Percentiles rank a stretch among this genome's conserved stretches.
Conservation (phyloP, 2,797 vertebrate species). For the Cetoscarus ocellatus region DNA sequence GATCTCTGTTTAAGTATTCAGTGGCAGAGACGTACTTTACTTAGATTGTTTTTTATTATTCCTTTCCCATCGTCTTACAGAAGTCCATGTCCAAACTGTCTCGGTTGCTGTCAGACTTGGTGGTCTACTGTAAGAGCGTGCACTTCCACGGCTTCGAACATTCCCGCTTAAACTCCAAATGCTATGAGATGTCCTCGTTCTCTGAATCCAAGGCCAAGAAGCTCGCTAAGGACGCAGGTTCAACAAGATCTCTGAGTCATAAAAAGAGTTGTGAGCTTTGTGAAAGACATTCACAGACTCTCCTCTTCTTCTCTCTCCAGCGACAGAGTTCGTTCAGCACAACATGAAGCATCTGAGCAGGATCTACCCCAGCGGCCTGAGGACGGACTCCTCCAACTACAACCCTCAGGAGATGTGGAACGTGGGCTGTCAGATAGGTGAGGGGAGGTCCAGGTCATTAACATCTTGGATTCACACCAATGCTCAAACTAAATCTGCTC, state of each 20-base stretch:
- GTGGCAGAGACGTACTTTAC: too few relatives aligned
- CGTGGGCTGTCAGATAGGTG: conserved; percentile 95
- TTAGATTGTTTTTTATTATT: neutral
- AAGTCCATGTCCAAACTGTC: conserved; percentile 88
- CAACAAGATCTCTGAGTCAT: neutral
- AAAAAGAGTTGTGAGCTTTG: neutral
- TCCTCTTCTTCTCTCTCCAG: conserved; percentile 48
- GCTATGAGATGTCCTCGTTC: conserved; percentile 93
- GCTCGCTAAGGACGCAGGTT: conserved; percentile 90
- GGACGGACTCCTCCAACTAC: conserved; percentile 97
- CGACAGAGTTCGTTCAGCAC: conserved; percentile 90
- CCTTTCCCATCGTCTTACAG: conserved; percentile 65
- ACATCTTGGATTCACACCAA: too few relatives aligned
- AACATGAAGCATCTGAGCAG: conserved; percentile 91
- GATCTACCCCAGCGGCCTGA: conserved; percentile 92
- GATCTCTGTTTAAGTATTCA: too few relatives aligned
- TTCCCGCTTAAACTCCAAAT: conserved; percentile 81
- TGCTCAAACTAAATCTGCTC: too few relatives aligned
- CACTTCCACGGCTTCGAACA: conserved; percentile 90
- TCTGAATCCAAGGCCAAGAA: conserved; percentile 92
- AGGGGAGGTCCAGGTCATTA: neutral
- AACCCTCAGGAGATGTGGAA: conserved; percentile 96
- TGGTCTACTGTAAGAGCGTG: conserved; percentile 93
- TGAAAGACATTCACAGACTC: neutral
- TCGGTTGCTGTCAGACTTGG: conserved; percentile 88